A percentile compares a stretch with the other conserved stretches of the same genome.
phyloP scores from a whole-genome alignment of 2,797 vertebrate genomes.

The Tarsius wallacei region DNA sequence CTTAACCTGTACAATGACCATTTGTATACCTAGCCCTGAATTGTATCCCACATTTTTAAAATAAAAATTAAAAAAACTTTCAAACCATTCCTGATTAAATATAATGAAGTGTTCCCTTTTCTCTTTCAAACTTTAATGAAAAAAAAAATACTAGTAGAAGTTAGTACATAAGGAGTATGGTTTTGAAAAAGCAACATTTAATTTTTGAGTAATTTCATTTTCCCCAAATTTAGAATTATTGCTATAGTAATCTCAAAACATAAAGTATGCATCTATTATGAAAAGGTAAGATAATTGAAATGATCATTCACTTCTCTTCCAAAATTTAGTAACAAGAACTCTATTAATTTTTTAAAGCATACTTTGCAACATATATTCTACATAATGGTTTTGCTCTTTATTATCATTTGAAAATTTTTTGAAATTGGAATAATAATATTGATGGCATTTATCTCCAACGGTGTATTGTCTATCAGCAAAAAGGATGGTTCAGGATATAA shows the following conservation, averaged over 20 bases:
- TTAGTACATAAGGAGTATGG: background rate
- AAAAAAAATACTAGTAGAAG: background rate
- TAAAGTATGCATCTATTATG: background rate
- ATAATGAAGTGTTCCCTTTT: slow-evolving; percentile 74
- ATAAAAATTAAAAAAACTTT: slow-evolving; percentile 53
- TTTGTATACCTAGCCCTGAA: no score
- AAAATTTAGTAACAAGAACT: background rate
- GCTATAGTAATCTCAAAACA: background rate
- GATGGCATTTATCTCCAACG: background rate
- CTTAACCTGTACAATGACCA: no score
- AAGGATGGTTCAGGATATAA: background rate
- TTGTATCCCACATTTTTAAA: no score
- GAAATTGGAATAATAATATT: background rate
- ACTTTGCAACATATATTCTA: background rate
- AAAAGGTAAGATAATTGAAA: background rate
- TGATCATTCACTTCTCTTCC: background rate
- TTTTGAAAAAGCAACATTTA: background rate
- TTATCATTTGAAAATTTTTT: slow-evolving; percentile 8
- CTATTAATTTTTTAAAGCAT: background rate
- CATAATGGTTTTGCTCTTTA: background rate
- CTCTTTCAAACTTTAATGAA: slow-evolving; percentile 81
- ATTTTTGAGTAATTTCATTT: slow-evolving; percentile 44
- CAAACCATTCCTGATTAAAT: slow-evolving; percentile 51
- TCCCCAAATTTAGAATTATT: background rate
- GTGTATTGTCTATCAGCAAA: background rate